These are phyloP conservation scores for Percopsis transmontana DNA, from an alignment of 2,113 vertebrate species.

Conservation along the genomic window DNA sequence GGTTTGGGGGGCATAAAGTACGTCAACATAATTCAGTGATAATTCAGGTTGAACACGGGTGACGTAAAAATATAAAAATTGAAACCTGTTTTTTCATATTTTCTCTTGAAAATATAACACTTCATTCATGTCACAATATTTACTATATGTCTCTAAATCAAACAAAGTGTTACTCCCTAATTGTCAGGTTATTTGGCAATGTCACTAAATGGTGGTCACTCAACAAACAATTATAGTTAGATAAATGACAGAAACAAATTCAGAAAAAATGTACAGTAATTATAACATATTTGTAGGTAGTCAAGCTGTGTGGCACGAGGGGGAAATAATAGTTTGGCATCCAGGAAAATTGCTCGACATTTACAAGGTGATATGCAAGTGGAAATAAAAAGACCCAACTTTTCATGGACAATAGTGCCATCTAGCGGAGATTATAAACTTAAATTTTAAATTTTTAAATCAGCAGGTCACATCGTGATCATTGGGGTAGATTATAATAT, in stretches of 20 bases:
- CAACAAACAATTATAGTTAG: slow-evolving; percentile 38
- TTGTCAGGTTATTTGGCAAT: no score
- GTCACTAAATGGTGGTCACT: not conserved
- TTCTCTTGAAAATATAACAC: not conserved
- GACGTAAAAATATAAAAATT: not conserved
- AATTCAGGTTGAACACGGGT: not conserved
- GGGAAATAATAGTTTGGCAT: slow-evolving; percentile 57
- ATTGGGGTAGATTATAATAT: no score
- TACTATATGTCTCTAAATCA: not conserved
- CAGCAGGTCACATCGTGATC: not conserved
- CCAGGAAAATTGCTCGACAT: slow-evolving; percentile 53
- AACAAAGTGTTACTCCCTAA: no score
- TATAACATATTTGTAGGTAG: slow-evolving; percentile 47
- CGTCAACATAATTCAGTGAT: slow-evolving; percentile 38
- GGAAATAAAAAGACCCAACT: slow-evolving; percentile 37
- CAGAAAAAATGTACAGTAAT: slow-evolving; percentile 44
- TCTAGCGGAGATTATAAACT: slow-evolving; percentile 65
- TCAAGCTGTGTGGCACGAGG: slow-evolving; percentile 48
- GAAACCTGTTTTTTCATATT: not conserved
- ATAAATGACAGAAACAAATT: slow-evolving; percentile 25
- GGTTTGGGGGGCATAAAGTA: slow-evolving; percentile 33
- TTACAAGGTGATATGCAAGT: slow-evolving; percentile 51
- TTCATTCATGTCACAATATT: not conserved
- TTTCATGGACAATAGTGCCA: slow-evolving; percentile 78
- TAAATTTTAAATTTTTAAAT: not conserved